Evolutionary conservation across 2,797 vertebrate species (phyloP).

Genomic region (Neosilurus hyrtlii): DNA sequence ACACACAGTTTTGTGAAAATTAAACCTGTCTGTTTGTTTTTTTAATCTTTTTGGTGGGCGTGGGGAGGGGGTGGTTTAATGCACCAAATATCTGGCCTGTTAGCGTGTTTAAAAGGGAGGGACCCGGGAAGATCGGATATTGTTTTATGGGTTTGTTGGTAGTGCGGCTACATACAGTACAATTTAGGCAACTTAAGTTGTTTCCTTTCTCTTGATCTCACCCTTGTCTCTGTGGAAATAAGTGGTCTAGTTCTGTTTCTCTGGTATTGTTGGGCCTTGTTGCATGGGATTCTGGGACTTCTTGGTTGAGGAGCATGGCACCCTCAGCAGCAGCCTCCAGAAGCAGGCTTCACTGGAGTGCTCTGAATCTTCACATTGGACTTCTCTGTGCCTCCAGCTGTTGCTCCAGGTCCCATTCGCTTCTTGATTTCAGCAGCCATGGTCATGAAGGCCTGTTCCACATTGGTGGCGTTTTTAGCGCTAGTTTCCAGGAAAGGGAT

Average conservation of each 20-base stretch:
- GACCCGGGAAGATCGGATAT: conserved; percentile 54
- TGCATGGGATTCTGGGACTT: conserved; percentile 41
- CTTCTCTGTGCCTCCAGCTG: conserved; percentile 89
- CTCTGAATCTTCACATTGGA: conserved; percentile 95
- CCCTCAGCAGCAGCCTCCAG: conserved; percentile 97
- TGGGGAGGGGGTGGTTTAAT: conserved; percentile 50
- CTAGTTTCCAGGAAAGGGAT: conserved; percentile 99
- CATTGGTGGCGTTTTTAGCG: conserved; percentile 97
- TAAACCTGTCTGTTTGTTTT: conserved; percentile 84
- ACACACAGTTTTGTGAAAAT: conserved; percentile 85
- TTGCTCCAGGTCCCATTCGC: conserved; percentile 96
- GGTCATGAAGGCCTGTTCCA: conserved; percentile 99
- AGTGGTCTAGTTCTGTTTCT: conserved; percentile 53
- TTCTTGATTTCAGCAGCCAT: conserved; percentile 99
- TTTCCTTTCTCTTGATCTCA: conserved; percentile 77
- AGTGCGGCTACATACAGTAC: conserved; percentile 99
- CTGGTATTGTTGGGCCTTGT: conserved; percentile 50
- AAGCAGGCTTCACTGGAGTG: conserved; percentile 93
- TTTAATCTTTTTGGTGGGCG: no score
- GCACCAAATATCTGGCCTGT: conserved; percentile 53
- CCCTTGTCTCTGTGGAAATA: conserved; percentile 50
- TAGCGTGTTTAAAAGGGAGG: conserved; percentile 58
- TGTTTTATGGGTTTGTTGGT: conserved; percentile 78
- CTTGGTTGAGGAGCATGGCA: conserved; percentile 59
- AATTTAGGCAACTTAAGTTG: conserved; percentile 87